Evolutionary conservation across 1,140 invertebrate species (phyloP), one percentile per base, ranked within the genome.

Genomic region (Radopholus similis): DNA sequence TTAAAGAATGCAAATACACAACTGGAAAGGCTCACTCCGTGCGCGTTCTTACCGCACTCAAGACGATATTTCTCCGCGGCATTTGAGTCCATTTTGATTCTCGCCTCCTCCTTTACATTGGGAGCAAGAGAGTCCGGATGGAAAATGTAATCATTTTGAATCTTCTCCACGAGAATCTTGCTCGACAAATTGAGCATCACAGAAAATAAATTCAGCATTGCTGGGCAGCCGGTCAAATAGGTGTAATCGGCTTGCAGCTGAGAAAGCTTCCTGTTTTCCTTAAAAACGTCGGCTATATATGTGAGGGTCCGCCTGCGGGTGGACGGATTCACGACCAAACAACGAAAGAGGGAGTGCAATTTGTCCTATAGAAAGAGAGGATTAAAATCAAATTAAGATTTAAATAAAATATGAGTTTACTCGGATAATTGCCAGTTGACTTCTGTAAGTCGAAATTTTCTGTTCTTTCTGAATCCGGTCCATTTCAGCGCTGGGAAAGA

Each of bases 161-260:
- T 88, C 75, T 86, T 87, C 59, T 87, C 85, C 21, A 86, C 62
- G 21, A 75, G 80, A 53, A 88, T 90, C 84, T 92, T 92, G 0
- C 90, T 86, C 0, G 91, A 89, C 0, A 95, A 83, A 81, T 90
- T 87, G 83, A 96, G 93, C 55, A 97, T 83, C 13, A 95, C 90
- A 47, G 90, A 90, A 63, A 95, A 86, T 4, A 97, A 83, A 85
- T 97, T 97, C 35, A 97, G 83, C 89, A 95, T 93, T 79, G 93
- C 94, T 1, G 93, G 93, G 84, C 97, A 93, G 11, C 90, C 89
- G 34, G 91, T 90, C 0, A 94, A 86, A 0, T 89, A 84, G 70
- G 89, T 86, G 76, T 93, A 90, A 82, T 95, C 92, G 35, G 88
- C 84, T 72, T 85, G 85, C 73, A 96, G 87, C 83, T 95, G 93